Percentiles rank a stretch among this genome's conserved stretches.
Conservation (phyloP, 2,797 vertebrate species). For the Taeniopygia guttata region DNA sequence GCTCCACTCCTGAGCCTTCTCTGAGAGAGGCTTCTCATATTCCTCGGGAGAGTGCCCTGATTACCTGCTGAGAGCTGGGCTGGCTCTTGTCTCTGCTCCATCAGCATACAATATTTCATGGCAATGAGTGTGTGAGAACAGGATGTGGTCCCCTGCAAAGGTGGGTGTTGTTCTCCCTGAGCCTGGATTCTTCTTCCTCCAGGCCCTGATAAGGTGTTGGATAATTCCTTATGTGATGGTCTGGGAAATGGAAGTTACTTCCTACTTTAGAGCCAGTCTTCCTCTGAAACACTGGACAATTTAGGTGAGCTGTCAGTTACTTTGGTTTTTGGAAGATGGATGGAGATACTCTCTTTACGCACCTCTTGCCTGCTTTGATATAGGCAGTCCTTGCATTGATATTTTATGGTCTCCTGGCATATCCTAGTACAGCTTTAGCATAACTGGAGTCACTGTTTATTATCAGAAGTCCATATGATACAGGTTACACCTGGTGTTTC, state of each 20-base stretch:
- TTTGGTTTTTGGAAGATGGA: not conserved
- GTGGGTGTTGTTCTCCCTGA: not conserved
- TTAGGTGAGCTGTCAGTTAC: not conserved
- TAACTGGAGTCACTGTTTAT: not conserved
- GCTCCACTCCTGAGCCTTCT: not conserved
- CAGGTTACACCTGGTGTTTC: not conserved
- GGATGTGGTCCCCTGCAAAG: not conserved
- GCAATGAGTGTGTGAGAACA: not conserved
- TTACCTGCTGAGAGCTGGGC: not conserved
- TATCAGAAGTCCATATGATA: not conserved
- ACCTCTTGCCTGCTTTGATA: not conserved
- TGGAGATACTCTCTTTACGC: not conserved
- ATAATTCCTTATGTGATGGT: not conserved
- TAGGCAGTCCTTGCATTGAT: not conserved
- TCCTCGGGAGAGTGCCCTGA: not conserved
- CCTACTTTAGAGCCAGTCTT: not conserved
- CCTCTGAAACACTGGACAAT: not conserved
- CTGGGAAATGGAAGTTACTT: not conserved
- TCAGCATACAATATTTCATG: not conserved
- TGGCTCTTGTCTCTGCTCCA: not conserved
- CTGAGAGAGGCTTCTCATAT: accelerated
- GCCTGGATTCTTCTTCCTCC: not conserved
- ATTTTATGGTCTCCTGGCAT: not conserved
- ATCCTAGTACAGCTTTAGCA: not conserved
- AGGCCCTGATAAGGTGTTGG: not conserved